Base-by-base conservation (phyloP, 2,888 invertebrate species). In the Andrena chrysosceles region DNA sequence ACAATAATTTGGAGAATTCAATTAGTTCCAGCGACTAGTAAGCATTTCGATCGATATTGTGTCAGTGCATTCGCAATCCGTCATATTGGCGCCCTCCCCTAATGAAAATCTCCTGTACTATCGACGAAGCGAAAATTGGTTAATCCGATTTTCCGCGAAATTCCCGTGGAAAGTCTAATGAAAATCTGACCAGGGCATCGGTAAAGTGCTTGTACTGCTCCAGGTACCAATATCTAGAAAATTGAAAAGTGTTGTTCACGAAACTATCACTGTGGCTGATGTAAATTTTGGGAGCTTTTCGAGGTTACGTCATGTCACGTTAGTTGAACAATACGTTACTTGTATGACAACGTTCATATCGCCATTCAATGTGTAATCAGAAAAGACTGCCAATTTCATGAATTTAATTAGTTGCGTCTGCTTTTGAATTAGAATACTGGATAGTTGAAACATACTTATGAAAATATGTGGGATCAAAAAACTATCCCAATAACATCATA, bases 111-210 rank as follows among this genome's bases (percentile, higher is more conserved):
- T 72, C 73, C 29, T 35, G 69, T 56, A 72, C 56, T 20, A 60
- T 66, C 64, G 31, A 60, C 23, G 64, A 69, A 77, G 59, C 29
- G 35, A 33, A 77, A 83, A 70, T 73, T 77, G 52, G 69, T 52
- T 81, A 81, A 83, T 81, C 72, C 76, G 83, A 77, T 77, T 81
- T 69, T 13, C 59, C 35, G 49, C 4, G 54, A 35, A 73, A 78
- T 69, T 68, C 56, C 31, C 49, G n/a, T 13, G 31, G 77, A 80
- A 80, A 73, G 72, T 81, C 76, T 73, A 83, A 83, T 83, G 76
- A 69, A 81, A 83, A 81, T 77, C 68, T 69, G 54, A 64, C 63
- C 31, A 29, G 52, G n/a, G 4, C 56, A 26, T 64, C 63, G 31
- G 66, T 20, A 63, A 81, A 73, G 64, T 49, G 60, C 68, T 69